A percentile compares a stretch with the other conserved stretches of the same genome.
Conservation (phyloP, 2,888 invertebrate species). For the Watsonalla binaria region DNA sequence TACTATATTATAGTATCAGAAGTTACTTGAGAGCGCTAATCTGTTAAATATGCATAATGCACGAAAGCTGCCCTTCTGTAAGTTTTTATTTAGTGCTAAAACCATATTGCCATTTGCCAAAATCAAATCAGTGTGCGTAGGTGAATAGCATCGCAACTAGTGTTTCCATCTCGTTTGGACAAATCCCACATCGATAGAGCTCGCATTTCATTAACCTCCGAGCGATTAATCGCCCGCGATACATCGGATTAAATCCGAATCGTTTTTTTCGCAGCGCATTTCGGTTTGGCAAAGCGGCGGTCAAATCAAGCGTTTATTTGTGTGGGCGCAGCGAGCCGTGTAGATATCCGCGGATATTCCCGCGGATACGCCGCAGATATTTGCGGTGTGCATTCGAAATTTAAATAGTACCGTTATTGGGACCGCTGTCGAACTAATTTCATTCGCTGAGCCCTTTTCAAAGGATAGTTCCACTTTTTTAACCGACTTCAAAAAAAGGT, state of each 20-base stretch:
- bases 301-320: slow-evolving; percentile 66
- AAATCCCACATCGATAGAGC: slow-evolving; percentile 4
- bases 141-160: neutral
- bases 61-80: no score
- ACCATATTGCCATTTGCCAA: no score
- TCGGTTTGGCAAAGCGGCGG: slow-evolving; percentile 36
- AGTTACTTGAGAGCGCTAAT: no score
- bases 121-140: neutral
- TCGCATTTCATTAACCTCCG: slow-evolving; percentile 45
- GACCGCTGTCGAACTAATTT: slow-evolving; percentile 18
- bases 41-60: no score
- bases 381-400: slow-evolving; percentile 27
- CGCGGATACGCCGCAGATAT: slow-evolving; percentile 30
- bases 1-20: no score
- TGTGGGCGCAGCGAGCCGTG: slow-evolving; percentile 42
- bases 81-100: no score
- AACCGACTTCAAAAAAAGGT: no score
- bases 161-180: neutral
- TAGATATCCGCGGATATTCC: slow-evolving; percentile 22
- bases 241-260: slow-evolving; percentile 29
- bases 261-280: slow-evolving; percentile 30
- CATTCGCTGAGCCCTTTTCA: slow-evolving; percentile 14
- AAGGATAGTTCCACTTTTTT: no score
- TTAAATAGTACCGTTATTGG: slow-evolving; percentile 25
- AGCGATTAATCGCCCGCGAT: slow-evolving; percentile 30